These are phyloP conservation scores for Rhegmatorhina hoffmannsi DNA, from an alignment of 2,113 vertebrate species.

Conservation along the genomic window DNA sequence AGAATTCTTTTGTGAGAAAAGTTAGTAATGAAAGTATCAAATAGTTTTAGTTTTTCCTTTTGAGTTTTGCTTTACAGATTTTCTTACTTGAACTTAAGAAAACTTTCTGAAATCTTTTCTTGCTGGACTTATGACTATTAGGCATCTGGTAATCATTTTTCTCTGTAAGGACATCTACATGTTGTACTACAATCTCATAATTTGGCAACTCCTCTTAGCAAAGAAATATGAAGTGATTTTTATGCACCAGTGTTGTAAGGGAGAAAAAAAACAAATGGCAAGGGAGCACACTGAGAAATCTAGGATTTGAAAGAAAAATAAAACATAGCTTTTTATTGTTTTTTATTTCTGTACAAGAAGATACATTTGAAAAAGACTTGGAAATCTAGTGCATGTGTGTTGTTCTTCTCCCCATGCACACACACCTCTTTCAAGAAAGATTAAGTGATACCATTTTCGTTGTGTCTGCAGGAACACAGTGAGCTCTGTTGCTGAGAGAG, in stretches of 20 bases:
- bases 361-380: background rate
- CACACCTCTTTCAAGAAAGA: background rate
- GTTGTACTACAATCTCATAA: background rate
- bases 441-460: background rate
- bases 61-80: background rate
- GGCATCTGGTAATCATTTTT: background rate
- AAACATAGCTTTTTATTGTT: background rate
- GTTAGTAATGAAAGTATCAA: background rate
- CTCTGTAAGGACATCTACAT: background rate
- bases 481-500: background rate
- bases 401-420: background rate
- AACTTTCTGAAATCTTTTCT: background rate
- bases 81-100: background rate
- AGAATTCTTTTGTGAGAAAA: background rate
- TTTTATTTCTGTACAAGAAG: background rate
- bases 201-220: background rate
- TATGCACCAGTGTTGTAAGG: background rate
- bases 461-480: background rate
- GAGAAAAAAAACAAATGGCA: background rate
- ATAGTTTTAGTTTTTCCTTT: background rate
- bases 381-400: background rate
- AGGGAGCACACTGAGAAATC: background rate
- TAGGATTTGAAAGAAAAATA: background rate
- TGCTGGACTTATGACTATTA: background rate
- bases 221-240: background rate